Conservation (phyloP, 2,797 vertebrate genomes). For the Geotrypetes seraphini region DNA sequence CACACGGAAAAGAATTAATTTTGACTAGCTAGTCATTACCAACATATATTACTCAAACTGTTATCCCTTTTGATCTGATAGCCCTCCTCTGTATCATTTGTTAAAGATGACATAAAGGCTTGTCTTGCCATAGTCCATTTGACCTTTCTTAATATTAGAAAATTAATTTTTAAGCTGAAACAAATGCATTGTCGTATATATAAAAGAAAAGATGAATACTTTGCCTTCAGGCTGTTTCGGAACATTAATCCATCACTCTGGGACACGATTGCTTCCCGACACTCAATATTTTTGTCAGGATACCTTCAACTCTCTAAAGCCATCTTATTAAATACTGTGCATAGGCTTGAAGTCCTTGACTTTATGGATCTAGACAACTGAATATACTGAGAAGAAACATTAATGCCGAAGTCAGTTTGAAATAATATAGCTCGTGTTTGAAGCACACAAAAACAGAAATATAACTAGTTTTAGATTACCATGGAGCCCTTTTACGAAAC, state of each 20-base stretch:
- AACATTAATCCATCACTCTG: constrained; percentile 55
- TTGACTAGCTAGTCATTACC: constrained; percentile 83
- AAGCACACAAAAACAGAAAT: no score
- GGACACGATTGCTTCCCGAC: constrained; percentile 45
- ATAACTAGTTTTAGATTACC: no score
- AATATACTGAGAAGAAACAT: no score
- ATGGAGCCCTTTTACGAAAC: no score
- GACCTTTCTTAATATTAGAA: constrained; percentile 96
- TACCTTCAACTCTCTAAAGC: constrained; percentile 14
- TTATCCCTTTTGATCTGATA: constrained; percentile 80
- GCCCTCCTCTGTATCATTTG: constrained; percentile 86
- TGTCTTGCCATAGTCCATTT: constrained; percentile 72
- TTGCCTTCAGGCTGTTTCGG: constrained; percentile 66
- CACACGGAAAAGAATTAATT: constrained; percentile 63
- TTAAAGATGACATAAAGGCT: constrained; percentile 87
- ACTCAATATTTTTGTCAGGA: constrained; percentile 30
- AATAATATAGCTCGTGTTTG: no score
- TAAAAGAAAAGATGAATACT: constrained; percentile 67
- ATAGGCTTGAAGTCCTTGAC: constrained; percentile 28
- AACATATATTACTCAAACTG: constrained; percentile 75
- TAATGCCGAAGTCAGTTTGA: no score
- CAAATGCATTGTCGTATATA: constrained; percentile 90
- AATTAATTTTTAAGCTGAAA: constrained; percentile 91
- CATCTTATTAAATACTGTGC: constrained; percentile 37
- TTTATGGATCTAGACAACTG: constrained; percentile 11